Conservation (phyloP, 2,888 invertebrate species). For the Lissocephala sabroskyi region DNA sequence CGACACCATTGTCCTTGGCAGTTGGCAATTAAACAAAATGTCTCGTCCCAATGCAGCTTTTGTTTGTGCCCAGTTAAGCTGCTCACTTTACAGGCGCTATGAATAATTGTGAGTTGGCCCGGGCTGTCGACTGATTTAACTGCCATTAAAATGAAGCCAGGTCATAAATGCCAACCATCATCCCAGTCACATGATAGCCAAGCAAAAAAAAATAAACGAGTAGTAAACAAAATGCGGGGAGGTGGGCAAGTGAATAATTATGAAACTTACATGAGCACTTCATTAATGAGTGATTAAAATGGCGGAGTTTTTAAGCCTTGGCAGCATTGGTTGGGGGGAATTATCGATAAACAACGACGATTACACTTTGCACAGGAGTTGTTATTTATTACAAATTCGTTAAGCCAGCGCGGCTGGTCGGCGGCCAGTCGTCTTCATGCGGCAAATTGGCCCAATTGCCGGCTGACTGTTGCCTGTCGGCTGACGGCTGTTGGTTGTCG, state of each 20-base stretch:
- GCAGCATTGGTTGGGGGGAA: conserved; percentile 1
- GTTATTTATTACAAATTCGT: conserved; percentile 13
- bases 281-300: conserved; percentile 55
- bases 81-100: not conserved
- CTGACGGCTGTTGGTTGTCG: too few species aligned
- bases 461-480: not conserved
- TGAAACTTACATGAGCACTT: conserved; percentile 45
- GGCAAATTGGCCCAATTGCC: not conserved
- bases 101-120: too few species aligned
- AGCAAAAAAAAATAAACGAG: not conserved
- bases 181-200: not conserved
- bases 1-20: too few species aligned
- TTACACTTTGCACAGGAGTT: conserved; percentile 17
- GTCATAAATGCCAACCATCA: conserved; percentile 5
- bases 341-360: conserved; percentile 36
- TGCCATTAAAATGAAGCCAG: not conserved
- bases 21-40: conserved; percentile 1
- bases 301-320: conserved; percentile 15
- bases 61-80: not conserved
- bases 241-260: conserved; percentile 26
- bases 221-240: not conserved
- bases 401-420: not conserved
- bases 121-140: not conserved
- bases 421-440: not conserved
- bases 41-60: not conserved